Conservation (phyloP, 2,888 invertebrate species). For the Siphonodentalium dalli region DNA sequence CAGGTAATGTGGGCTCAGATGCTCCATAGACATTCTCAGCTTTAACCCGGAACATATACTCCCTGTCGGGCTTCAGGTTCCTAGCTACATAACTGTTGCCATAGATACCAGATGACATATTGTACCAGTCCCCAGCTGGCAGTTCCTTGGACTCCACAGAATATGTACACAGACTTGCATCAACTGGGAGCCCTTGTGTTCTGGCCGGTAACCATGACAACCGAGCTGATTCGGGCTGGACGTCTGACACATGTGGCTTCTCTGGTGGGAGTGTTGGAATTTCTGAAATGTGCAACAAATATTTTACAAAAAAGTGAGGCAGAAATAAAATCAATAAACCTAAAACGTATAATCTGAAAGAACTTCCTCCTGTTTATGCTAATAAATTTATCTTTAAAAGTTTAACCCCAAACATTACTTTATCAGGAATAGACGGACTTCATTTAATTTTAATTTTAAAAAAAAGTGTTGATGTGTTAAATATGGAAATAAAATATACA, state of each 20-base stretch:
- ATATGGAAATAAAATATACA: no score
- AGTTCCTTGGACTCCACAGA: constrained; percentile 72
- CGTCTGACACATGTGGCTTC: constrained; percentile 43
- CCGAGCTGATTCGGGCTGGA: constrained; percentile 40
- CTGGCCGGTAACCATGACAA: constrained; percentile 53
- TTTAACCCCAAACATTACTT: no score
- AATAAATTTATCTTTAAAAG: no score
- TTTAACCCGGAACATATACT: constrained; percentile 93
- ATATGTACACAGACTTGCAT: constrained; percentile 49
- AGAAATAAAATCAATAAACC: no score
- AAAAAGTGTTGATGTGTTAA: no score
- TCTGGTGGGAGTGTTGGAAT: constrained; percentile 47
- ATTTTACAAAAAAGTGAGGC: no score
- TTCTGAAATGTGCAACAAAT: no score
- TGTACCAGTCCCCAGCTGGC: constrained; percentile 86
- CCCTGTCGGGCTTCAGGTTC: constrained; percentile 72
- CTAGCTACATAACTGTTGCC: constrained; percentile 40
- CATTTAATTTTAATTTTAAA: no score
- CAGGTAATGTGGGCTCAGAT: constrained; percentile 88
- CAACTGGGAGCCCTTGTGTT: constrained; percentile 40
- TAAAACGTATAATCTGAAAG: no score
- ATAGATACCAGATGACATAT: constrained; percentile 61
- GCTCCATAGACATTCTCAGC: constrained; percentile 96
- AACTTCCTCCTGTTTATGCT: no score
- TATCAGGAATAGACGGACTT: no score